Base-by-base conservation (phyloP, 2,888 invertebrate genomes). In the Oxyteleia sp. region DNA sequence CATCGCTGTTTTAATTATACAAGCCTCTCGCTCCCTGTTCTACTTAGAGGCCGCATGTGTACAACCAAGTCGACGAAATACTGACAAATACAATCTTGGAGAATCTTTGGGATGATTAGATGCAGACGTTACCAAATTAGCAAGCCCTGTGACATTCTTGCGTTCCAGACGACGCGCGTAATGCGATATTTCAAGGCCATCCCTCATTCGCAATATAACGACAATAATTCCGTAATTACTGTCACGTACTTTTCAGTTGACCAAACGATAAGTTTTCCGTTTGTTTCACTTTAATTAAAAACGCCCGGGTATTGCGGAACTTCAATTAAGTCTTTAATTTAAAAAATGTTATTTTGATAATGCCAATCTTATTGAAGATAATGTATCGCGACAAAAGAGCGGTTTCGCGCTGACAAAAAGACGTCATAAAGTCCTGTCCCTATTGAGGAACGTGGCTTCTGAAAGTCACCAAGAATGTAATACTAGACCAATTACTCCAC, bases 401-500 rank as follows among this genome's bases (percentile, higher is more conserved):
- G 47, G 66, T 35, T 61, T 35, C 35, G n/a, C 47, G 43, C 38
- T 64, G 47, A 57, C 64, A 75, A 79, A 79, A 71, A 59, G 53
- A 71, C 51, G 18, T 71, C 64, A 76, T 71, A 57, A 75, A 82
- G 51, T 68, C 63, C 35, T 64, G 68, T 71, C 68, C 49, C 71
- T 61, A 45, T 43, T 57, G 66, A 69, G 47, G 57, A 69, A 81
- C 55, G 68, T 61, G 43, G 76, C 59, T 80, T 53, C 79, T 84
- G 64, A 81, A 84, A 87, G 86, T 90, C 88, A 88, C 88, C 89
- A 91, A 89, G 92, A 92, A 91, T 91, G 90, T 90, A 91, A 92
- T 91, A 91, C 88, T 84, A 88, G 88, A 90, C 90, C 91, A 92
- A 92, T 91, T 92, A 92, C 91, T 89, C 76, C 87, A 75, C 85